Conservation (phyloP, 2,797 vertebrate genomes). For the Cossypha polioptera region DNA sequence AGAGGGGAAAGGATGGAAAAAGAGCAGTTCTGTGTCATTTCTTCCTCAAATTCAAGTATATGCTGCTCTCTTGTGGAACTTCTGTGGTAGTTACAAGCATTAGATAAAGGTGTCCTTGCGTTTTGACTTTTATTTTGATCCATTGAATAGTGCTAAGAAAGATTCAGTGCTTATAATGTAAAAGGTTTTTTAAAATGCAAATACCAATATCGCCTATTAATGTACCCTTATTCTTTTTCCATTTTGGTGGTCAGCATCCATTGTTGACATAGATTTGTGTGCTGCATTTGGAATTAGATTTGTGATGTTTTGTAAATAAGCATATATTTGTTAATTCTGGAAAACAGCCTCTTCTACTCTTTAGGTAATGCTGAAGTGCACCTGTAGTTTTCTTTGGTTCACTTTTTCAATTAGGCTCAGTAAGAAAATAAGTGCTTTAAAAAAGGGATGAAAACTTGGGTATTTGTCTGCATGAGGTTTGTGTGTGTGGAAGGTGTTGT, state of each 20-base stretch:
- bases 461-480: not conserved
- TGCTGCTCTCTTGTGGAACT: constrained; percentile 72
- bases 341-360: not conserved
- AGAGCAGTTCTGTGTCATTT: fast-evolving
- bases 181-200: not conserved
- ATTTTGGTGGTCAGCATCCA: not conserved
- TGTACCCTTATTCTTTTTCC: not conserved
- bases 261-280: not conserved
- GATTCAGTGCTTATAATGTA: not conserved
- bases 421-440: not conserved
- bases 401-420: not conserved
- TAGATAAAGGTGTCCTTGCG: not conserved
- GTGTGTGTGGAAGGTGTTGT: not conserved
- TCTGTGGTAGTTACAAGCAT: not conserved
- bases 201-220: not conserved
- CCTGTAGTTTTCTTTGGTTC: not conserved
- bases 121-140: not conserved
- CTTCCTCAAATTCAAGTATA: constrained; percentile 38
- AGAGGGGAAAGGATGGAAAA: not conserved
- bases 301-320: not conserved
- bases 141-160: not conserved
- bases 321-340: not conserved
- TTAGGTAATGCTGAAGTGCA: not conserved
- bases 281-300: not conserved
- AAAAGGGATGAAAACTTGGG: not conserved